Base-by-base conservation (phyloP, 92 coral and sea anemone species). In the Phenganax stokvisi region DNA sequence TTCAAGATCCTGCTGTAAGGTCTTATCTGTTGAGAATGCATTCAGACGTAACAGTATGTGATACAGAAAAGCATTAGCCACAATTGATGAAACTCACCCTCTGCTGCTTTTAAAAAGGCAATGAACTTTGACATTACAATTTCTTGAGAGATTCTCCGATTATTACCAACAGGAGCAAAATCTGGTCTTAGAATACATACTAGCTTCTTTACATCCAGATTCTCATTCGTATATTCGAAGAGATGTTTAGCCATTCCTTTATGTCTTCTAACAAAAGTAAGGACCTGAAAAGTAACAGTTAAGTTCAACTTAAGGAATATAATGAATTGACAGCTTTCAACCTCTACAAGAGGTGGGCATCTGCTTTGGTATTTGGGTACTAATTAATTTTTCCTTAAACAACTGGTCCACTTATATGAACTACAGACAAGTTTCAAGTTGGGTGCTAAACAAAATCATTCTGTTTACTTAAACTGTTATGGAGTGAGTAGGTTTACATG, bases 141-240 rank as follows among this genome's bases (percentile, higher is more conserved):
- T 86, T 86, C 89, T 74, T 86, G 81, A 12, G 85, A 81, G 6
- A 25, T 53, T 65, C 82, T 86, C 53, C 89, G 77, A 56, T 86
- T 77, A 76, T 84, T 79, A 3, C 89, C 89, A 61, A 30, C 15
- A n/a, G 86, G 89, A 63, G 89, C 73, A 81, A 85, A 85, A n/a
- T 81, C 75, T 73, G 85, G 88, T 71, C 74, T 81, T 17, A 85
- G 74, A 57, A 75, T 72, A 57, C 64, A 81, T 16, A 64, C 72
- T 54, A 86, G 82, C 79, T 66, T 58, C 56, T 86, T 61, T 54
- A 59, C 85, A 78, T 75, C 56, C 72, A 85, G 75, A 47, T 85
- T 86, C 77, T 75, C 83, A 64, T 62, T 62, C 51, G 29, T 51
- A 12, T 69, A 58, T 13, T 71, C 69, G 54, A 51, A 72, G 3